Evolutionary conservation across 2,888 invertebrate genomes (phyloP).

Genomic region (Apotomis betuletana): DNA sequence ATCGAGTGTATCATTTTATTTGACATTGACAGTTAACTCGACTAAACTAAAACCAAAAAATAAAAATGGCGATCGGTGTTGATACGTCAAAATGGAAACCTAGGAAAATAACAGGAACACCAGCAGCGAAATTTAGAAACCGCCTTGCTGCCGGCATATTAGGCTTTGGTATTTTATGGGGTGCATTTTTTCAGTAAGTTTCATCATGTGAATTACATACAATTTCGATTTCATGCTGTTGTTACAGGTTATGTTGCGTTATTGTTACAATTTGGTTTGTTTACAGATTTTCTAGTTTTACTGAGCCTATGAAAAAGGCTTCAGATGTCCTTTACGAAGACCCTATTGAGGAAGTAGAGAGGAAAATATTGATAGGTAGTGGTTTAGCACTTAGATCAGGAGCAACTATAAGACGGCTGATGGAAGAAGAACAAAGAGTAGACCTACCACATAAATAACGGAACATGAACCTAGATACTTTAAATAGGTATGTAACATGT

Average conservation of each 20-base stretch:
- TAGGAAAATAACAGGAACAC: slow-evolving; percentile 86
- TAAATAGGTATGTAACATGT: slow-evolving; percentile 56
- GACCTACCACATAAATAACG: slow-evolving; percentile 65
- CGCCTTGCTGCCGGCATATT: slow-evolving; percentile 76
- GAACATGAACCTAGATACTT: slow-evolving; percentile 57
- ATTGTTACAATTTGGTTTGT: slow-evolving; percentile 37
- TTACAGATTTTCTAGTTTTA: slow-evolving; percentile 58
- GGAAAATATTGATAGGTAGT: slow-evolving; percentile 68
- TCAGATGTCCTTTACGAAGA: slow-evolving; percentile 67
- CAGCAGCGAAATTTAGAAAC: slow-evolving; percentile 83
- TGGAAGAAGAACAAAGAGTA: slow-evolving; percentile 58
- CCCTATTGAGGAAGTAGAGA: slow-evolving; percentile 73
- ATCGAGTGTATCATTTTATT: no score
- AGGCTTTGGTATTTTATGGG: slow-evolving; percentile 67
- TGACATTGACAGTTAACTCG: not conserved
- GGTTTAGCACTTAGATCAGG: slow-evolving; percentile 61
- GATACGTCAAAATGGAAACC: slow-evolving; percentile 86
- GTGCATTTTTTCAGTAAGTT: slow-evolving; percentile 80
- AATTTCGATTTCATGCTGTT: slow-evolving; percentile 36
- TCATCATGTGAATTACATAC: not conserved
- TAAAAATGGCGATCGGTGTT: slow-evolving; percentile 81
- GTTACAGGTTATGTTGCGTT: slow-evolving; percentile 50
- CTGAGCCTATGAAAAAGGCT: slow-evolving; percentile 61
- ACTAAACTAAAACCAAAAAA: slow-evolving; percentile 43
- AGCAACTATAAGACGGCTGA: slow-evolving; percentile 55